Conservation (phyloP, 1,140 invertebrate species). For the Wiebesia pumilae region DNA sequence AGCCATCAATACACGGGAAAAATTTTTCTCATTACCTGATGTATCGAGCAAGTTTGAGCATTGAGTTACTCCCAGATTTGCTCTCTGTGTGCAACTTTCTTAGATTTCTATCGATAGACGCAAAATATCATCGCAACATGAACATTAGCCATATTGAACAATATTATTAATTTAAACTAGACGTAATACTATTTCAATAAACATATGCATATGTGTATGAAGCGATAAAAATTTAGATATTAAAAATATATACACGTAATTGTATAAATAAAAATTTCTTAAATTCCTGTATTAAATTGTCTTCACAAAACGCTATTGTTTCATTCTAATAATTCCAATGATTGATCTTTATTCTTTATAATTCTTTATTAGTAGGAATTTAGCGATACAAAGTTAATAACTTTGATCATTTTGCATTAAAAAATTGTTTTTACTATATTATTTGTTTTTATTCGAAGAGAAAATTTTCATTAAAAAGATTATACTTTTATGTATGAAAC, state of each 20-base stretch:
- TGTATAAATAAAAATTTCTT: too few species aligned
- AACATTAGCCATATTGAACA: constrained; percentile 7
- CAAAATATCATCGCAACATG: constrained; percentile 9
- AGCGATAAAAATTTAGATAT: too few species aligned
- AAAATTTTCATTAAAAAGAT: neutral
- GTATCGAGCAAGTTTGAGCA: neutral
- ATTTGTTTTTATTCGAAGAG: neutral
- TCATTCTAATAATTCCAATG: too few species aligned
- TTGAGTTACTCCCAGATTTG: constrained; percentile 25
- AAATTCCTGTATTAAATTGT: too few species aligned
- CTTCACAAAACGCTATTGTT: too few species aligned
- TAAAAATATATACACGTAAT: too few species aligned
- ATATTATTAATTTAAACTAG: neutral
- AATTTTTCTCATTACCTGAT: constrained; percentile 48
- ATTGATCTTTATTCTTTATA: too few species aligned
- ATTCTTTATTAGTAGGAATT: too few species aligned
- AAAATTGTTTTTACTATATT: too few species aligned
- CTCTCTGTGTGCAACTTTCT: neutral
- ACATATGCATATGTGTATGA: too few species aligned
- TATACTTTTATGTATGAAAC: neutral
- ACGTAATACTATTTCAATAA: neutral
- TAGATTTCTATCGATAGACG: neutral
- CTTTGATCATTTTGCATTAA: too few species aligned
- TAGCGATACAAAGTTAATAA: too few species aligned
- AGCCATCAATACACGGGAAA: constrained; percentile 14